These are phyloP conservation scores for Proterorhinus semilunaris DNA, from an alignment of 2,113 vertebrate genomes.

Conservation along the genomic window DNA sequence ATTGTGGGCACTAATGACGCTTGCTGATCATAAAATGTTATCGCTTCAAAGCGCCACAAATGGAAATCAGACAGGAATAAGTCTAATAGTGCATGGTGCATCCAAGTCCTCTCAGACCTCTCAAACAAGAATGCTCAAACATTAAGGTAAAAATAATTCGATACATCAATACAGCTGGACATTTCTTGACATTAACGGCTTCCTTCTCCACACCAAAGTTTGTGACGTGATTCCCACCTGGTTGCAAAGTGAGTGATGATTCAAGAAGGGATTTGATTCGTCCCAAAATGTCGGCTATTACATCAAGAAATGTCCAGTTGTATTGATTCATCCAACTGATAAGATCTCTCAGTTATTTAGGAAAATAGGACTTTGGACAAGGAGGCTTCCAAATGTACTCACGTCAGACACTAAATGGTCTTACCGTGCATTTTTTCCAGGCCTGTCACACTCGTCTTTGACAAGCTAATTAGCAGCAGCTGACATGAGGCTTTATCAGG, in stretches of 20 bases:
- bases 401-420: background rate
- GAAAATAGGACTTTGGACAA: background rate
- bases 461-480: background rate
- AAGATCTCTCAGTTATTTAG: background rate
- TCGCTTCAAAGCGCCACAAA: constrained; percentile 25
- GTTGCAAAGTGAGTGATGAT: too few species aligned
- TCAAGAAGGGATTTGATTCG: too few species aligned
- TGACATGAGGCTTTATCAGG: background rate
- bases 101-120: too few species aligned
- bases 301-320: too few species aligned
- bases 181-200: too few species aligned
- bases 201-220: too few species aligned
- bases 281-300: too few species aligned
- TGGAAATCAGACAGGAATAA: background rate
- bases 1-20: constrained; percentile 17
- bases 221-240: too few species aligned
- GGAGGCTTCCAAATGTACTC: background rate
- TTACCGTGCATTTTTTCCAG: background rate
- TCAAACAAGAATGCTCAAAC: too few species aligned
- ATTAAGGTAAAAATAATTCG: too few species aligned
- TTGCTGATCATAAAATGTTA: constrained; percentile 11
- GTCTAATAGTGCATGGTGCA: background rate
- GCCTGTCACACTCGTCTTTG: background rate
- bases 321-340: too few species aligned
- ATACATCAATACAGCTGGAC: too few species aligned